These are phyloP conservation scores for Drosophila mimica DNA, from an alignment of 2,888 invertebrate species.

Conservation along the genomic window DNA sequence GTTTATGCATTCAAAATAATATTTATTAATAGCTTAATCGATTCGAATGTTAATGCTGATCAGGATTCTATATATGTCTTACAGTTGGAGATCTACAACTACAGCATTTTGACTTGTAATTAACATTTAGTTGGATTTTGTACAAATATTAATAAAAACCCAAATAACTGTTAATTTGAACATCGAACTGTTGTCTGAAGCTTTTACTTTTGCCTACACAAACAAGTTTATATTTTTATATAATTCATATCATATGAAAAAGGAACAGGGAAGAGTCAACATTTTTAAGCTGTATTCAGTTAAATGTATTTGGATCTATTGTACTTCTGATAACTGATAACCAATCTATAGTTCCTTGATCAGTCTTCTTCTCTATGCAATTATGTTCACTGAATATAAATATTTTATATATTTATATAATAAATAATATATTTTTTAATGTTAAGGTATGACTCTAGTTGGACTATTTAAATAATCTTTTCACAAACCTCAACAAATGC, in stretches of 20 bases:
- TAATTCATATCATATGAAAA: background rate
- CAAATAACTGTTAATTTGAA: background rate
- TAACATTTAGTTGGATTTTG: too few species aligned
- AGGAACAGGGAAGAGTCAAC: rapidly evolving
- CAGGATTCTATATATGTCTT: background rate
- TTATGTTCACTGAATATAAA: background rate
- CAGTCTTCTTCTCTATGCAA: background rate
- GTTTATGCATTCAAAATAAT: background rate
- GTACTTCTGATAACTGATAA: background rate
- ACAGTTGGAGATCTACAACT: background rate
- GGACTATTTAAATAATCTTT: background rate
- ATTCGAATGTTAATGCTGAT: background rate
- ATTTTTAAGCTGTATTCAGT: rapidly evolving
- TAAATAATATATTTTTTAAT: too few species aligned
- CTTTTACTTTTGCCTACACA: background rate
- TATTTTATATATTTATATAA: background rate
- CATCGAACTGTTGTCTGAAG: background rate
- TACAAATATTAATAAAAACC: too few species aligned
- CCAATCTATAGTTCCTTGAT: background rate
- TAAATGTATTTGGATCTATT: background rate
- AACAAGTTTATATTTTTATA: background rate
- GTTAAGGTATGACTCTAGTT: background rate
- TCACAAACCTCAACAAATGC: background rate
- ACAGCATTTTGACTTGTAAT: too few species aligned
- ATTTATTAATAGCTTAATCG: background rate